Evolutionary conservation across 2,888 invertebrate species (phyloP), one percentile per base, ranked within the genome.

Genomic region (Chloroclysta siterata): DNA sequence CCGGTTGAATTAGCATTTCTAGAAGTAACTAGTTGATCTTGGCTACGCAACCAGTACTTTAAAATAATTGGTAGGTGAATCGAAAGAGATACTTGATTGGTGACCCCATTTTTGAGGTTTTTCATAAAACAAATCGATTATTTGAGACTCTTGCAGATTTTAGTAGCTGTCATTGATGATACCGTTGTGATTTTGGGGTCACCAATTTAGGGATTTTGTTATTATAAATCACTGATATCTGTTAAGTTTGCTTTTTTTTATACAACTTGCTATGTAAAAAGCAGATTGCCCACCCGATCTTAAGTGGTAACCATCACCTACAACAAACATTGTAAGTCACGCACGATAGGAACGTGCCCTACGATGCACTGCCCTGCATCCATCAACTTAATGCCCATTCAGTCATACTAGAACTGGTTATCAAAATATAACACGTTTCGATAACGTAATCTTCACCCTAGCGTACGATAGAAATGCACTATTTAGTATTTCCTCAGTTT

Each of bases 401-500:
- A 44, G 13, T 14, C 22, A 46, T n/a, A 56, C 29, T 5, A 42
- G n/a, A 41, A 44, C 53, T 14, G 14, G 33, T 53, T 42, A 48
- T 14, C 7, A 13, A 53, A 44, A 42, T 15, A 50, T 44, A 53
- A 54, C 50, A 46, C 53, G 29, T 48, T 42, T 63, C 54, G 33
- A 54, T 55, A 55, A 47, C 53, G 17, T 48, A n/a, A 41, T n/a
- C 15, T 52, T 46, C 39, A 59, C 41, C 46, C 29, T 50, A 53
- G 48, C 42, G 48, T 53, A 53, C 14, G 5, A 52, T 33, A 42
- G 15, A 55, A 50, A 42, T 54, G 47, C 44, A 36, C 33, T 13
- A 44, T n/a, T 36, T 61, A 22, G 33, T 56, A 48, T 57, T 61
- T 57, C 61, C 65, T 61, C 44, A 48, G 52, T 56, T 65, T 60